Percentiles rank a stretch among this genome's conserved stretches.
Conservation (phyloP, 2,888 invertebrate species). For the Sericinus montela region DNA sequence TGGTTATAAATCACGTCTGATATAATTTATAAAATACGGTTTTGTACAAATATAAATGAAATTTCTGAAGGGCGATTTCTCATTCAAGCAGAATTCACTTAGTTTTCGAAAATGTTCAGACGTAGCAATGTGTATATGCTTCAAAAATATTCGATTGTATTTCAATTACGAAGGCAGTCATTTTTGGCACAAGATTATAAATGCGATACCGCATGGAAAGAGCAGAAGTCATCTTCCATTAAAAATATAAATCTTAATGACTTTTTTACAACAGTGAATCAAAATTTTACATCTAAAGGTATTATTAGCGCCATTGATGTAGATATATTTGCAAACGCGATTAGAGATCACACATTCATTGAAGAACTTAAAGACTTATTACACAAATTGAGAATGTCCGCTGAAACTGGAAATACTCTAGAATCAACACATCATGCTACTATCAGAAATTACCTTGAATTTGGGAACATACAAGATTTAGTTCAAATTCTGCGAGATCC, state of each 20-base stretch:
- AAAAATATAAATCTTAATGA: constrained; percentile 82
- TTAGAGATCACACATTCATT: constrained; percentile 75
- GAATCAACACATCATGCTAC: constrained; percentile 92
- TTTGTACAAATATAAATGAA: no score
- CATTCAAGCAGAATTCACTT: no score
- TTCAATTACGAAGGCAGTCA: constrained; percentile 47
- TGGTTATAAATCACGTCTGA: no score
- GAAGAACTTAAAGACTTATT: constrained; percentile 87
- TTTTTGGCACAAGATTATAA: constrained; percentile 86
- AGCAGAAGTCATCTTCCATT: constrained; percentile 80
- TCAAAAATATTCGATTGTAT: not conserved
- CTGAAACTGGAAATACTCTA: constrained; percentile 84
- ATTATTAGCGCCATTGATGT: constrained; percentile 88
- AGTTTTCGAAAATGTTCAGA: constrained; percentile 5
- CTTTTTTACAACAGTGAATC: constrained; percentile 85
- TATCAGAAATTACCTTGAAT: constrained; percentile 79
- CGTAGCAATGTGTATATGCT: constrained; percentile 4
- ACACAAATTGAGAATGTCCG: constrained; percentile 84
- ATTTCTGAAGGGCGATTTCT: no score
- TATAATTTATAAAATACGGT: no score
- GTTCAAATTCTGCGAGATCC: constrained; percentile 88
- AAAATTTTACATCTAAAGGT: constrained; percentile 80
- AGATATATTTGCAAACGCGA: constrained; percentile 87
- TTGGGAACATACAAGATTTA: constrained; percentile 81
- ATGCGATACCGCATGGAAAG: constrained; percentile 85